Conservation (phyloP, 1,140 invertebrate genomes). For the Drosophila sucinea region DNA sequence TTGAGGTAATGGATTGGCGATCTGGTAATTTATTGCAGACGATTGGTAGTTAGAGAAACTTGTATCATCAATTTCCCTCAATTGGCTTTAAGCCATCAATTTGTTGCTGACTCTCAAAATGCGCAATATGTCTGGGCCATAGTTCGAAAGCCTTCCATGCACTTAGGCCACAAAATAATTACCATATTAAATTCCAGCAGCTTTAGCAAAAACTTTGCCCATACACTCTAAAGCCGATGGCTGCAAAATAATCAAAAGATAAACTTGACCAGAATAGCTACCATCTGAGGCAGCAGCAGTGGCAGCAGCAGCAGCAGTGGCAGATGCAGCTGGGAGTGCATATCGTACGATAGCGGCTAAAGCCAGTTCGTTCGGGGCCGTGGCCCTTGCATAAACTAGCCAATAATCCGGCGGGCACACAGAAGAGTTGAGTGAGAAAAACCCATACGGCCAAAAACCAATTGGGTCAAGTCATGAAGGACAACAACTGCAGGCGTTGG, state of each 20-base stretch:
- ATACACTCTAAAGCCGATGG: conserved; percentile 17
- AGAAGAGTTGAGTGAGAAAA: conserved; percentile 9
- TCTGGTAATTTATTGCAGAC: neutral
- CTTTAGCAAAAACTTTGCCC: conserved; percentile 52
- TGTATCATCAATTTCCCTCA: conserved; percentile 11
- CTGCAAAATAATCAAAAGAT: conserved; percentile 49
- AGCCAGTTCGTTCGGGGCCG: conserved; percentile 39
- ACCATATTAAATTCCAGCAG: conserved; percentile 62
- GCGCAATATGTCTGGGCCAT: conserved; percentile 15
- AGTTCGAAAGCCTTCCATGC: neutral
- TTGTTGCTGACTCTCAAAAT: conserved; percentile 14
- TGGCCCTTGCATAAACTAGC: conserved; percentile 65
- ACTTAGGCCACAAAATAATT: conserved; percentile 57
- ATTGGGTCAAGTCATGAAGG: conserved; percentile 11
- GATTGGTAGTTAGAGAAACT: conserved; percentile 4
- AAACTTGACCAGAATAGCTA: conserved; percentile 56
- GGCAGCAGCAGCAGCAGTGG: neutral
- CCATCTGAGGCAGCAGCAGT: neutral
- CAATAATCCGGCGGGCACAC: conserved; percentile 62
- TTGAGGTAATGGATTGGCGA: neutral
- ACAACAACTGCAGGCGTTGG: conserved; percentile 46
- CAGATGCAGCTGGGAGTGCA: conserved; percentile 33
- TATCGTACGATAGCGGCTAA: conserved; percentile 66
- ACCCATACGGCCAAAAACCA: conserved; percentile 26
- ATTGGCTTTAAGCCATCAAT: conserved; percentile 16